Evolutionary conservation across 2,888 invertebrate species (phyloP).

Genomic region (Prosapia bicincta): DNA sequence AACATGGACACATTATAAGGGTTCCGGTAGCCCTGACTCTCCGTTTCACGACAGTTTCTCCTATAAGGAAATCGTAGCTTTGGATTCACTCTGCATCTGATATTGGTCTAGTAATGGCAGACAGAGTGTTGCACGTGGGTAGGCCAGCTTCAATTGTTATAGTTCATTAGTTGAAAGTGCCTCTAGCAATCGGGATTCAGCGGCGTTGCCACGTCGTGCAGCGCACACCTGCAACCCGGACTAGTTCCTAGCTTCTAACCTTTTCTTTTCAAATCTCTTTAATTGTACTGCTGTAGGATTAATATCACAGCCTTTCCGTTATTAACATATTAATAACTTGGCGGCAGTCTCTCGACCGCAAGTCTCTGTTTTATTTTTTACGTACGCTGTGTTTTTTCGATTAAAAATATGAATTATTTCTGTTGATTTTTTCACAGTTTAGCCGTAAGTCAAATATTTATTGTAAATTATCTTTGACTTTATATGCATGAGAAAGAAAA

Average conservation of each 20-base stretch:
- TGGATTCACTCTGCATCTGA: no score
- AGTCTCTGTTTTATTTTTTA: not conserved
- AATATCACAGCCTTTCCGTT: not conserved
- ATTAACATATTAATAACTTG: not conserved
- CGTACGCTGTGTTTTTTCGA: no score
- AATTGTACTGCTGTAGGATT: not conserved
- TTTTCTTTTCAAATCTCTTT: constrained; percentile 2
- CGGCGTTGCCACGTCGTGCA: not conserved
- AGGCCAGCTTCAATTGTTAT: not conserved
- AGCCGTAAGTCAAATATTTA: no score
- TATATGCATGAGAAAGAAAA: no score
- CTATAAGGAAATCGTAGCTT: no score
- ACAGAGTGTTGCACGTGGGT: not conserved
- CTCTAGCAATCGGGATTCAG: not conserved
- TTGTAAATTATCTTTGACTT: no score
- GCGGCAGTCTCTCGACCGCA: not conserved
- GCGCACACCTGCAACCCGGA: not conserved
- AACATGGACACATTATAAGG: no score
- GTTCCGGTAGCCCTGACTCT: no score
- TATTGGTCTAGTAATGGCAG: not conserved
- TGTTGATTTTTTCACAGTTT: no score
- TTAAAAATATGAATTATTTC: no score
- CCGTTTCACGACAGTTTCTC: not conserved
- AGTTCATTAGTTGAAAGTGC: not conserved
- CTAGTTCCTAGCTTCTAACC: not conserved